phyloP scores from a whole-genome alignment of 2,797 vertebrate genomes.

The Enteromius thamalakanensis region DNA sequence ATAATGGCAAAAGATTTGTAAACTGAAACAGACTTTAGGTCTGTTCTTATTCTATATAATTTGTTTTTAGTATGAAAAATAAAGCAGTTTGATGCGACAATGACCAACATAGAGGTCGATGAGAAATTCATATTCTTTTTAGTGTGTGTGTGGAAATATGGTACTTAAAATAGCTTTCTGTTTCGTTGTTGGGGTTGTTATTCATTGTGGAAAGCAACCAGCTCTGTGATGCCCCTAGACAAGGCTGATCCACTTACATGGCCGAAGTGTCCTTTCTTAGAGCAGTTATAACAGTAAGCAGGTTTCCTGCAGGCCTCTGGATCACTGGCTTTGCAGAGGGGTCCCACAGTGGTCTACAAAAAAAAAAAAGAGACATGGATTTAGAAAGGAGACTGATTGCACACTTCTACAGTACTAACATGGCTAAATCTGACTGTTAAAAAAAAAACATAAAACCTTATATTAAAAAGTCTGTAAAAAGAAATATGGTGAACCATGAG shows the following conservation, averaged over 20 bases:
- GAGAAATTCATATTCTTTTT: neutral
- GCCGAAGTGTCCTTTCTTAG: slow-evolving; percentile 76
- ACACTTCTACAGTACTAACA: neutral
- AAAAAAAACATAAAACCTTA: neutral
- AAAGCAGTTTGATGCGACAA: neutral
- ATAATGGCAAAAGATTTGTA: neutral
- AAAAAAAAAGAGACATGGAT: neutral
- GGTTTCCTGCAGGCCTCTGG: slow-evolving; percentile 47
- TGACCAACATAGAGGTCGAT: neutral
- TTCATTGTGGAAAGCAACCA: neutral
- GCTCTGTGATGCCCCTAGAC: neutral
- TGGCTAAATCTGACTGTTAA: neutral
- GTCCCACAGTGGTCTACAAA: slow-evolving; percentile 67
- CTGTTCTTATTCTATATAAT: too few relatives aligned
- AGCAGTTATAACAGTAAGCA: slow-evolving; percentile 82
- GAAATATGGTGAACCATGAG: neutral
- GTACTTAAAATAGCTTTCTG: neutral
- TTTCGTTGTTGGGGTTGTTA: neutral
- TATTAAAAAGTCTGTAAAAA: neutral
- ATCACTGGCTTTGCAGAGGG: slow-evolving; percentile 45
- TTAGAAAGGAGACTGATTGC: neutral
- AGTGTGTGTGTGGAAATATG: neutral
- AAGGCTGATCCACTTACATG: slow-evolving; percentile 69
- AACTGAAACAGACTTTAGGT: neutral
- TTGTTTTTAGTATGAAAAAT: neutral